Conservation (phyloP, 2,888 invertebrate genomes). For the Pyrrhosoma nymphula region DNA sequence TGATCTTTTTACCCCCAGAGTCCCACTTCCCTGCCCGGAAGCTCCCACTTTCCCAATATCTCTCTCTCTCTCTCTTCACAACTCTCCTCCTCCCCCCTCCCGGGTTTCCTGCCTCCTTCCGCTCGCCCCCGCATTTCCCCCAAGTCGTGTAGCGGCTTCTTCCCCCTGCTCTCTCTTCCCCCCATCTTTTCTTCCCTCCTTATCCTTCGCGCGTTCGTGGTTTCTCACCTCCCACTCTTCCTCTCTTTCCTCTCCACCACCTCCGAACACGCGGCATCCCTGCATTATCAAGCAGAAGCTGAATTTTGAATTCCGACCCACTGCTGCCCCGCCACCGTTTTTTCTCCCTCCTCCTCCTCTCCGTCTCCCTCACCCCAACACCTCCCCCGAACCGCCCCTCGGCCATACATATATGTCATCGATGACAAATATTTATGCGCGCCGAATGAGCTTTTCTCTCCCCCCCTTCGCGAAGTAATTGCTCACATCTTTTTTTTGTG, state of each 20-base stretch:
- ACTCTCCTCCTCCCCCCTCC: not conserved
- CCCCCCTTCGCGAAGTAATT: not conserved
- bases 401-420: not conserved
- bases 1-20: not conserved
- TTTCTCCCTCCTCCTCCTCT: not conserved
- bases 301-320: not conserved
- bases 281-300: conserved; percentile 1
- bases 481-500: not conserved
- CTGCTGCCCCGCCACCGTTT: not conserved
- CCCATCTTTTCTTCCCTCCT: not conserved
- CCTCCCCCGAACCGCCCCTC: not conserved
- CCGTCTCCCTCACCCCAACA: not conserved
- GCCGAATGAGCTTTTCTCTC: not conserved
- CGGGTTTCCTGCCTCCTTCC: not conserved
- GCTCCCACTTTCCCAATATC: not conserved
- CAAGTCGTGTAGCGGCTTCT: not conserved
- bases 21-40: not conserved
- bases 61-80: not conserved
- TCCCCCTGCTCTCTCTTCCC: not conserved
- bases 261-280: not conserved
- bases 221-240: not conserved
- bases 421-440: conserved; percentile 22
- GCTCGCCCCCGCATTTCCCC: not conserved
- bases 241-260: not conserved
- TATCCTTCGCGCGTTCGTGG: not conserved